These are phyloP conservation scores for Ranitomeya imitator DNA, from an alignment of 2,113 vertebrate species.

Conservation along the genomic window DNA sequence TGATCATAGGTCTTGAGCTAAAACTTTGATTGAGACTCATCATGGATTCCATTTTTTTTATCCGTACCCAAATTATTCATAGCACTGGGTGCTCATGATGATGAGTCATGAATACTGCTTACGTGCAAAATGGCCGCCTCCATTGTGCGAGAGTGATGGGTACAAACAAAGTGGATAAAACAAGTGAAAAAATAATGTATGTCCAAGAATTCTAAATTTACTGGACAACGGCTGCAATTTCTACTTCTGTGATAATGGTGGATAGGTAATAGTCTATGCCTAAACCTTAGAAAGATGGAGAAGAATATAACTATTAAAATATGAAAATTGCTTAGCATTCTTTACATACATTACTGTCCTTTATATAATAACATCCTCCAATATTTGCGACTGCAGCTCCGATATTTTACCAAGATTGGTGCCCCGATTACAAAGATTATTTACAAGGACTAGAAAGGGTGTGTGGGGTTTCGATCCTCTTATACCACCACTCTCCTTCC, in stretches of 20 bases:
- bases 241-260: not conserved
- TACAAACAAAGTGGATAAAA: not conserved
- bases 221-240: not conserved
- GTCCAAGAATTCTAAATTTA: not conserved
- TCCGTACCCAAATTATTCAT: not conserved
- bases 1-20: not conserved
- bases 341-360: not conserved
- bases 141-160: not conserved
- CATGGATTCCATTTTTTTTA: not conserved
- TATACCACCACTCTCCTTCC: too few relatives aligned
- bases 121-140: not conserved
- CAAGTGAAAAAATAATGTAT: not conserved
- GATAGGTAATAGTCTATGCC: not conserved
- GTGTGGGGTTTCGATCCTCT: too few relatives aligned
- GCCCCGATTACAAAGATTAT: not conserved
- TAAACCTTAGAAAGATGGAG: not conserved
- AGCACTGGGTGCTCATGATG: not conserved
- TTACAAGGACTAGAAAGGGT: not conserved
- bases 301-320: not conserved
- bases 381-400: not conserved
- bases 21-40: not conserved
- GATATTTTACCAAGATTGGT: not conserved
- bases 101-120: not conserved
- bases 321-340: not conserved
- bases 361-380: not conserved